Conservation (phyloP, 1,140 invertebrate species). For the Tetraneura akinire region DNA sequence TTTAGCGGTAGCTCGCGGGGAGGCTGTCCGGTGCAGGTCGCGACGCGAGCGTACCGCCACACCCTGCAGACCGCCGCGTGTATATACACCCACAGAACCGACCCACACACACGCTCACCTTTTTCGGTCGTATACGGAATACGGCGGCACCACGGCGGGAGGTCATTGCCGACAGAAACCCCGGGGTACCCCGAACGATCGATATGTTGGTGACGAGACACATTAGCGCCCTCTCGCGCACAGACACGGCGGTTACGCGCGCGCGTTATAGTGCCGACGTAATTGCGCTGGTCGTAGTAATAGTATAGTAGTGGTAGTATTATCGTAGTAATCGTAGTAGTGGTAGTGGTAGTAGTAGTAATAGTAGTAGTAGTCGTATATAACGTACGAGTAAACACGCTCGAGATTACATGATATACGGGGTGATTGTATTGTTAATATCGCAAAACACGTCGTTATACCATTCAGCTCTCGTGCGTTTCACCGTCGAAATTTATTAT, state of each 20-base stretch:
- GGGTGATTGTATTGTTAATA: no score
- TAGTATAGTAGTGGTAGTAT: conserved; percentile 1
- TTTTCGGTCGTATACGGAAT: neutral
- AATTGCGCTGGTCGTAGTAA: neutral
- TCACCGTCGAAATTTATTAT: no score
- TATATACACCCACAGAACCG: neutral
- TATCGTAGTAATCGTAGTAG: conserved; percentile 15
- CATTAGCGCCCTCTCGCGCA: conserved; percentile 17
- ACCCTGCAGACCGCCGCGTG: neutral
- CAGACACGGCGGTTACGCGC: no score
- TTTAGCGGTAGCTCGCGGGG: neutral
- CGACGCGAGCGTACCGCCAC: neutral
- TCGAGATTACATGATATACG: neutral
- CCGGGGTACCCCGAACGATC: conserved; percentile 18
- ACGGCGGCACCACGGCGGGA: neutral
- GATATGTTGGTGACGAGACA: conserved; percentile 34
- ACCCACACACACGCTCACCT: neutral
- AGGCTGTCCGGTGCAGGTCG: conserved; percentile 33
- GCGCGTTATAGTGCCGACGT: no score
- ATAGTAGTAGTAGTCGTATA: neutral
- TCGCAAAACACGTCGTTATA: no score
- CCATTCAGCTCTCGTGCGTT: no score
- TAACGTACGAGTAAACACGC: conserved; percentile 6
- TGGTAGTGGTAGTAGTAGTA: neutral
- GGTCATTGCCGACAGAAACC: conserved; percentile 31